phyloP scores from a whole-genome alignment of 2,888 invertebrate genomes.

The Mamestra brassicae region DNA sequence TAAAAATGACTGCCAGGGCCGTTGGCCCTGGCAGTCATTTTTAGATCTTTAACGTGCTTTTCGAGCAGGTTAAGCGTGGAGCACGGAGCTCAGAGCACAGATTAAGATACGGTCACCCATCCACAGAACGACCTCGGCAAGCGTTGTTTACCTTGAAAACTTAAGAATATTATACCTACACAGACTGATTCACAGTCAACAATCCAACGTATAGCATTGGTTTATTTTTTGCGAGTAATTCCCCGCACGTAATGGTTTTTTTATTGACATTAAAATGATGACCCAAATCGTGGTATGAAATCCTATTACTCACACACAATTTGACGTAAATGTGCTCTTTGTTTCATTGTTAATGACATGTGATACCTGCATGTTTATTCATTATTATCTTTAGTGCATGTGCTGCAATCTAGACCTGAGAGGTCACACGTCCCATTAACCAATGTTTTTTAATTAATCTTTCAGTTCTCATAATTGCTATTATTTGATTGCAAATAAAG shows the following conservation, averaged over 20 bases:
- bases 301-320: too few species aligned
- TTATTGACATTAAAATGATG: background rate
- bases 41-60: too few species aligned
- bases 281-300: background rate
- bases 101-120: too few species aligned
- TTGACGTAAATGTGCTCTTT: background rate
- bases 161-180: background rate
- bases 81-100: too few species aligned
- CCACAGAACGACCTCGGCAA: too few species aligned
- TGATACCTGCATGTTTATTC: background rate
- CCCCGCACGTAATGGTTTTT: background rate
- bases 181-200: too few species aligned
- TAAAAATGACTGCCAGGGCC: too few species aligned
- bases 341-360: background rate
- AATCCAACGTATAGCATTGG: background rate
- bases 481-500: conserved; percentile 27
- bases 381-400: background rate
- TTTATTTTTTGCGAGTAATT: background rate
- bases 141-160: too few species aligned
- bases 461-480: background rate
- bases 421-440: background rate
- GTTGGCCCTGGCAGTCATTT: too few species aligned
- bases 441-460: background rate
- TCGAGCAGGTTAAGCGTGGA: too few species aligned
- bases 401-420: background rate